phyloP scores from a whole-genome alignment of 2,113 vertebrate genomes.

The Leptobrachium ailaonicum region DNA sequence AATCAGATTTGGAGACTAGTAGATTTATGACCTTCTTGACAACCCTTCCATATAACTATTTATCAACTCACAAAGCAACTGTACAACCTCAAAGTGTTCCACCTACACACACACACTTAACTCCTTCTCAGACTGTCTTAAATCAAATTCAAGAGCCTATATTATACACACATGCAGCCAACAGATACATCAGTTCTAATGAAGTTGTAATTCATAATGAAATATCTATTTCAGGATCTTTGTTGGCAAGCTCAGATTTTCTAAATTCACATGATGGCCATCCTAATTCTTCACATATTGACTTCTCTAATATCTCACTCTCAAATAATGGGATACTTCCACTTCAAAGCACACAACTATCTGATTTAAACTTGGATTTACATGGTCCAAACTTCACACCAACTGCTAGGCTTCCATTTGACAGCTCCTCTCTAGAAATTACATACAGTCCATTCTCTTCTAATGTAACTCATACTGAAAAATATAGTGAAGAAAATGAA shows the following conservation, averaged over 20 bases:
- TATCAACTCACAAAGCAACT: constrained; percentile 29
- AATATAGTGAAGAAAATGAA: constrained; percentile 14
- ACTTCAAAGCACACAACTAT: constrained; percentile 23
- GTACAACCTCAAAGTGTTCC: constrained; percentile 16
- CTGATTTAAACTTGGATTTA: constrained; percentile 40
- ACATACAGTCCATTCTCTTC: constrained; percentile 39
- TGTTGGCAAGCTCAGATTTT: constrained; percentile 26
- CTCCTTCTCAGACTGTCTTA: constrained; percentile 43
- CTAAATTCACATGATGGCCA: not conserved
- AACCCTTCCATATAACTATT: not conserved
- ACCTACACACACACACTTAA: constrained; percentile 47
- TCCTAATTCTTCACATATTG: not conserved
- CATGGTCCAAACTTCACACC: constrained; percentile 50
- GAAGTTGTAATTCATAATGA: not conserved
- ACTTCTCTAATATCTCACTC: constrained; percentile 51
- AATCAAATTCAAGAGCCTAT: constrained; percentile 37
- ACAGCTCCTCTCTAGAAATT: constrained; percentile 28
- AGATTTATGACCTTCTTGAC: constrained; percentile 8
- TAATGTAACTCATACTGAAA: constrained; percentile 21
- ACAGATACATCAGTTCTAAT: constrained; percentile 22
- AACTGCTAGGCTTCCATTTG: constrained; percentile 47
- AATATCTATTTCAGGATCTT: constrained; percentile 41
- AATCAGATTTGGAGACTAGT: constrained; percentile 41
- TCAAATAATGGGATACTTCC: constrained; percentile 48
- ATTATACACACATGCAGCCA: constrained; percentile 29